Evolutionary conservation across 2,113 vertebrate genomes (phyloP), one percentile per base, ranked within the genome.

Genomic region (Spea bombifrons): DNA sequence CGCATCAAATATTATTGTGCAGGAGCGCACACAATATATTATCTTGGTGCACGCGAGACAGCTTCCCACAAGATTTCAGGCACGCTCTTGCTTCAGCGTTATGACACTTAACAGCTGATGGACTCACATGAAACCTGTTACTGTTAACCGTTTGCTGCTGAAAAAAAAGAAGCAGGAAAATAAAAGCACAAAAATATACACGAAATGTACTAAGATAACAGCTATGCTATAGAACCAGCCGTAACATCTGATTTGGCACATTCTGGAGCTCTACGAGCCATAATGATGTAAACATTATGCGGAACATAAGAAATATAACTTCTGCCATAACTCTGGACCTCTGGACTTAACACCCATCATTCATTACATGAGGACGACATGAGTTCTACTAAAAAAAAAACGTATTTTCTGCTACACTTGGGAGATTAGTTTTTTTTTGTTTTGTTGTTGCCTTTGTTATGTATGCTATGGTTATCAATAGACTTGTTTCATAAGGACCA

Each of bases 61-160:
- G 91, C 90, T 89, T 90, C 91, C 93, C 91, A 92, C 93, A 93
- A 90, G 89, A 94, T 94, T 92, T 96, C 94, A 98, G 96, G 95
- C 96, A 98, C 95, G 86, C 94, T 87, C 86, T 90, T 94, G 88
- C 94, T 92, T 83, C 91, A 94, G 89, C 88, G 90, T 87, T 83
- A 74, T 79, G 88, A 92, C 87, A 92, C 92, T 89, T 88, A 86
- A 90, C 86, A 85, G 82, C 83, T 88, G 73, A 84, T 74, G 49
- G 50, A 71, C 17, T 53, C 49, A 9, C 30, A 53, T 53, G 17
- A 49, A 53, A 53, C 49, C 9, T 17, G 69, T 43, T 43, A 13
- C 9, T 8, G 13, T 69, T 53, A 64, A 55, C 69, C 47, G 49
- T 53, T 70, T 16, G 4, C 76, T 79, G 43, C 70, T 79, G 50